These are phyloP conservation scores for Cyprinodon brontotheroides DNA, from an alignment of 2,113 vertebrate genomes.

Conservation along the genomic window DNA sequence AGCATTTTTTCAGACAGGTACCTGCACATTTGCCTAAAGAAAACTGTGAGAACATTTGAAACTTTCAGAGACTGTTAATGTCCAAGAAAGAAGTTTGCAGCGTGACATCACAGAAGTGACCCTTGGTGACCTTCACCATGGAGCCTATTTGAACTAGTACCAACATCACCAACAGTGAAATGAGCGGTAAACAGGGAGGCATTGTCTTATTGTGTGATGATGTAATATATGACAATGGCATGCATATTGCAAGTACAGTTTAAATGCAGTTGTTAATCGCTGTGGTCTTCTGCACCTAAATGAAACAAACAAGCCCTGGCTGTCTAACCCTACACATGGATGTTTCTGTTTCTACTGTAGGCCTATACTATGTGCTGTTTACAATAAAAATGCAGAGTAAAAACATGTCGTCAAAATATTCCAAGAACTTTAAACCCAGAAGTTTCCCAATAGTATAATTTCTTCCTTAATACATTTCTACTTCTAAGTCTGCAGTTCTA, in stretches of 20 bases:
- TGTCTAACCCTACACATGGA: background rate
- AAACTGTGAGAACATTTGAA: background rate
- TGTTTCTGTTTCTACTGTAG: background rate
- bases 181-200: too few species aligned
- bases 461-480: too few species aligned
- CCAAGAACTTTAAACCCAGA: background rate
- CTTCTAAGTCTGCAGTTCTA: background rate
- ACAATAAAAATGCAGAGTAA: too few species aligned
- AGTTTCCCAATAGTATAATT: background rate
- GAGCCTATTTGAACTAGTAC: background rate
- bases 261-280: background rate
- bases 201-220: background rate
- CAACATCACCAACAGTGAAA: background rate
- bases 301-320: background rate
- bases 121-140: background rate
- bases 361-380: background rate
- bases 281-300: background rate
- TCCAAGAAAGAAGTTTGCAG: too few species aligned
- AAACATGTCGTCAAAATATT: background rate
- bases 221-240: background rate
- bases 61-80: too few species aligned
- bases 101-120: background rate
- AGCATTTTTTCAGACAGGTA: too few species aligned
- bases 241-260: background rate
- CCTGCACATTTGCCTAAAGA: too few species aligned